phyloP scores from a whole-genome alignment of 2,888 invertebrate genomes.

The Apamea anceps region DNA sequence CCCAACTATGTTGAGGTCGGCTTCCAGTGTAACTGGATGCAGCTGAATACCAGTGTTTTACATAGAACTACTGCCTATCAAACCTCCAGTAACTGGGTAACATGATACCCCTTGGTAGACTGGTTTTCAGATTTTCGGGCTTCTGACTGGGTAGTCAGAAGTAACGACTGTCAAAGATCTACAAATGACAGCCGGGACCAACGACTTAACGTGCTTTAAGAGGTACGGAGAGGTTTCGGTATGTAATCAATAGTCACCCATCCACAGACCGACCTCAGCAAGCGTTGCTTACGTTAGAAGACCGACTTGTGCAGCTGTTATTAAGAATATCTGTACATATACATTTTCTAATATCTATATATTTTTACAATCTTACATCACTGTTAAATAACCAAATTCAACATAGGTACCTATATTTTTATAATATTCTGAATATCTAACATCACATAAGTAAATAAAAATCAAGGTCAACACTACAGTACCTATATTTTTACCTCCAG shows the following conservation, averaged over 20 bases:
- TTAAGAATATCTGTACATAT: too few relatives aligned
- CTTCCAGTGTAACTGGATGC: neutral
- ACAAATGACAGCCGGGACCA: neutral
- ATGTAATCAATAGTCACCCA: neutral
- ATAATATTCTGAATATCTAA: conserved; percentile 9
- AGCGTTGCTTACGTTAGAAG: neutral
- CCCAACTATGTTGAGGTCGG: neutral
- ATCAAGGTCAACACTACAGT: conserved; percentile 32
- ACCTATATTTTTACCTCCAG: conserved; percentile 25
- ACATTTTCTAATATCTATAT: neutral
- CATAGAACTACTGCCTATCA: neutral
- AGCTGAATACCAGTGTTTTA: neutral
- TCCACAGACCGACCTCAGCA: neutral
- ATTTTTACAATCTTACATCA: neutral
- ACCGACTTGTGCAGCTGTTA: too few relatives aligned
- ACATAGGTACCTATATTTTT: neutral
- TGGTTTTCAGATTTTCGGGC: neutral
- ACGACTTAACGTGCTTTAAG: neutral
- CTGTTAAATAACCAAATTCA: neutral
- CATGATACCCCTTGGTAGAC: neutral
- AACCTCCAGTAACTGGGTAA: neutral
- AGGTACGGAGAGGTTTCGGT: neutral
- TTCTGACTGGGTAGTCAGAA: neutral
- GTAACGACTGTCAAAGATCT: neutral
- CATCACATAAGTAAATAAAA: conserved; percentile 5